These are phyloP conservation scores for Chrysomela aeneicollis DNA, from an alignment of 2,888 invertebrate species.

Conservation along the genomic window DNA sequence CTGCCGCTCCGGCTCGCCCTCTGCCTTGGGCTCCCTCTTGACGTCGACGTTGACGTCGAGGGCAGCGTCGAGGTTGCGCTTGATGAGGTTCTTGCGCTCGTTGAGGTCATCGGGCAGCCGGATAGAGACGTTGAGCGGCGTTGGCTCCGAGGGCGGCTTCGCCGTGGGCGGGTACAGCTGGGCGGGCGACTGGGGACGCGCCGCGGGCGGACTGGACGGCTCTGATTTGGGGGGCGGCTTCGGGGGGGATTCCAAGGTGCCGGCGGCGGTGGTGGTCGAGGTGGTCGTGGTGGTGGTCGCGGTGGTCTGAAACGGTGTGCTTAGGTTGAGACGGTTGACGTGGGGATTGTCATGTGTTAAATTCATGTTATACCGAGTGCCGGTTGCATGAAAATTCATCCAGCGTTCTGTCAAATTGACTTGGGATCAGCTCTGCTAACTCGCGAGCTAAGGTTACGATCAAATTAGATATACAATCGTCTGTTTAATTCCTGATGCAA, in stretches of 20 bases:
- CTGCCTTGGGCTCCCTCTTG: slow-evolving; percentile 8
- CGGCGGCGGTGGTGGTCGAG: background rate
- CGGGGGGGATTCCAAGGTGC: slow-evolving; percentile 25
- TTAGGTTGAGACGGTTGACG: too few relatives aligned
- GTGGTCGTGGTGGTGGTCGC: slow-evolving; percentile 16
- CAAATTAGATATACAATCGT: too few relatives aligned
- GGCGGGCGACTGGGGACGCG: slow-evolving; percentile 25
- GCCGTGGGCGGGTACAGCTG: slow-evolving; percentile 43
- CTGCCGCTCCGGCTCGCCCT: background rate
- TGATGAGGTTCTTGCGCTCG: slow-evolving; percentile 60
- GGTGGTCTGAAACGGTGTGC: slow-evolving; percentile 25
- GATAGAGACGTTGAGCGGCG: slow-evolving; percentile 60
- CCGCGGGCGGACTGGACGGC: slow-evolving; percentile 22
- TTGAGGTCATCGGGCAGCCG: slow-evolving; percentile 60
- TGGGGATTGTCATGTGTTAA: too few relatives aligned
- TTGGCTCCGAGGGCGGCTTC: slow-evolving; percentile 39
- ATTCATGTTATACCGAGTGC: too few relatives aligned
- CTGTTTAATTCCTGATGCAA: too few relatives aligned
- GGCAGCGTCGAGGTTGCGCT: slow-evolving; percentile 51
- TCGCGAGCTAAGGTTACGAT: too few relatives aligned
- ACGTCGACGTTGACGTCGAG: slow-evolving; percentile 47
- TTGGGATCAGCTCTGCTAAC: too few relatives aligned
- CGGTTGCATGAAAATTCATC: too few relatives aligned
- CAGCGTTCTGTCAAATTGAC: too few relatives aligned
- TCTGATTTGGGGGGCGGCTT: slow-evolving; percentile 30